Evolutionary conservation across 2,888 invertebrate species (phyloP).

Genomic region (Agapostemon virescens): DNA sequence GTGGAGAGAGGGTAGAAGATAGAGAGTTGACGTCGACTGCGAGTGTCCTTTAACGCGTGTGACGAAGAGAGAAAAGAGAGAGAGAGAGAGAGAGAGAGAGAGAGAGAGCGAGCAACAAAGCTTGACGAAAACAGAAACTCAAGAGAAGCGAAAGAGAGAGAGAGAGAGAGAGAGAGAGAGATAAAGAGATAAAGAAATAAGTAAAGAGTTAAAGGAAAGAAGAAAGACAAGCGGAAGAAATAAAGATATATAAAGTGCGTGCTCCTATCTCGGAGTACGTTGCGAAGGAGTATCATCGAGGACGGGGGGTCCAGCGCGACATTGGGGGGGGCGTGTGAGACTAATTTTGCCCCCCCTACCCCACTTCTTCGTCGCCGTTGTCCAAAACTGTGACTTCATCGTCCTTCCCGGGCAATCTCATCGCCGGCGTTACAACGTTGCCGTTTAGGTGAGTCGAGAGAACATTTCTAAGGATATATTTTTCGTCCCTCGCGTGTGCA

Average conservation of each 20-base stretch:
- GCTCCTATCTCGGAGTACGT: slow-evolving; percentile 46
- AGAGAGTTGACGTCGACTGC: slow-evolving; percentile 37
- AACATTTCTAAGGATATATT: slow-evolving; percentile 33
- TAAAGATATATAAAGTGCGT: slow-evolving; percentile 41
- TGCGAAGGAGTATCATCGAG: slow-evolving; percentile 44
- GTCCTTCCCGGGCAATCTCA: slow-evolving; percentile 31
- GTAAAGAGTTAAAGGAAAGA: not conserved
- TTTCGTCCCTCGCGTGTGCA: not conserved
- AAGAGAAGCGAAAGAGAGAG: not conserved
- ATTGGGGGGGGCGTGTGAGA: slow-evolving; percentile 68
- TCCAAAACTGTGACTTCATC: slow-evolving; percentile 44
- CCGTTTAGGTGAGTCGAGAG: slow-evolving; percentile 59
- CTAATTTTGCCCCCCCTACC: slow-evolving; percentile 67
- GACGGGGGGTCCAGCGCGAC: slow-evolving; percentile 58
- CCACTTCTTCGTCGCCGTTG: slow-evolving; percentile 50
- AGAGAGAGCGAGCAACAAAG: no score
- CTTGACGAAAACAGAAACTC: no score
- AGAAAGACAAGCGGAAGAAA: no score
- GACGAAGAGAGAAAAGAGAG: not conserved
- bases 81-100: not conserved
- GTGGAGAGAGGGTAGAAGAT: slow-evolving; percentile 8
- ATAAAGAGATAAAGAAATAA: not conserved
- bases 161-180: not conserved
- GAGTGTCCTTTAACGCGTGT: slow-evolving; percentile 43
- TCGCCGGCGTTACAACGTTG: slow-evolving; percentile 53